Evolutionary conservation across 2,888 invertebrate species (phyloP).

Genomic region (Dioctria linearis): DNA sequence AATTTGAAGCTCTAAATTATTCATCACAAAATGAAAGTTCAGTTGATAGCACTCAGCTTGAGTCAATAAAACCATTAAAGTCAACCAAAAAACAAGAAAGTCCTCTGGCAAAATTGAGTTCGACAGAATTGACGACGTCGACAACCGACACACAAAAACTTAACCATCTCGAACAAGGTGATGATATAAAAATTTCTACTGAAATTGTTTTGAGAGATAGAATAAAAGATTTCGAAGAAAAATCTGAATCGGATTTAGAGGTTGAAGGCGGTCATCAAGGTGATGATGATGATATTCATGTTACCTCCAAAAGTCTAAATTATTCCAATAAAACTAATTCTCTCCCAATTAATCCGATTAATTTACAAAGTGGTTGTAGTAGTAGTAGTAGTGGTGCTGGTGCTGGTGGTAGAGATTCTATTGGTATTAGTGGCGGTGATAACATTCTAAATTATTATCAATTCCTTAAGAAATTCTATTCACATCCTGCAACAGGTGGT

Average conservation of each 20-base stretch:
- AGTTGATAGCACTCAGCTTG: conserved; percentile 62
- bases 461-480: conserved; percentile 53
- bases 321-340: conserved; percentile 13
- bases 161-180: neutral
- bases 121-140: neutral
- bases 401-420: too few species aligned
- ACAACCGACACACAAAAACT: neutral
- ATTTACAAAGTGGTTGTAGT: neutral
- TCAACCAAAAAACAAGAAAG: conserved; percentile 8
- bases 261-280: neutral
- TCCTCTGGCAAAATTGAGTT: neutral
- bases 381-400: too few species aligned
- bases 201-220: neutral
- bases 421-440: neutral
- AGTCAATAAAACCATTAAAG: conserved; percentile 48
- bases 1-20: conserved; percentile 67
- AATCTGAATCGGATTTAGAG: conserved; percentile 18
- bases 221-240: neutral
- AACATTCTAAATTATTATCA: conserved; percentile 55
- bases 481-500: conserved; percentile 6
- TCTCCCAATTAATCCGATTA: neutral
- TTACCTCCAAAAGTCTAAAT: neutral
- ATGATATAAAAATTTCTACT: neutral
- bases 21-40: conserved; percentile 68
- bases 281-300: neutral